Evolutionary conservation across 2,797 vertebrate genomes (phyloP), one percentile per base, ranked within the genome.

Genomic region (Tinamus major): DNA sequence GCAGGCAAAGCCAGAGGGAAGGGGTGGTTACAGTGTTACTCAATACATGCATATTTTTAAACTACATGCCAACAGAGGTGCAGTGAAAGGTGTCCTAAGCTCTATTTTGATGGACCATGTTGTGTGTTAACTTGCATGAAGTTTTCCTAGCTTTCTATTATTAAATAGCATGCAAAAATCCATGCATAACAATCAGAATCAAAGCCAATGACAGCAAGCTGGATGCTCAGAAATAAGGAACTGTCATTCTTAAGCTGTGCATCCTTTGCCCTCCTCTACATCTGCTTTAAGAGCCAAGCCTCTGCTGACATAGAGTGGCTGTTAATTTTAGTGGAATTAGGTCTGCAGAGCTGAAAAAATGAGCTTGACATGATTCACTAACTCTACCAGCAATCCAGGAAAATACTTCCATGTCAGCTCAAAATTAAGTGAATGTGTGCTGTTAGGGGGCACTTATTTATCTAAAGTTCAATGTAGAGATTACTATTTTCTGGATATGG

Each of bases 231-330:
- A 19, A 56, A 41, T 20, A 59, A 74, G 23, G 26, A 76, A 5
- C 26, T 9, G 4, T 44, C n/a, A 7, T 29, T 0, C 0, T 51
- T 88, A 68, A 65, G 35, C 23, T 44, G 27, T 0, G 0, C 13
- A 44, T 81, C 29, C 41, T 86, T 69, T 69, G 6, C 29, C 19
- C 5, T 68, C 59, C 67, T 84, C 24, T 71, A 5, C 37, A 26
- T 48, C 51, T 4, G 15, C 46, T 26, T 24, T 51, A 29, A 13
- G 46, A 26, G 29, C 5, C 46, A 70, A 9, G 27, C 49, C 68
- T 24, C 9, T 55, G 49, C 49, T 41, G 48, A 41, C 19, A 17
- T 37, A 41, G 14, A 41, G 4, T 16, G 29, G 37, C 37, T 71
- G 68, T 13, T n/a, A 31, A 31, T n/a, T 26, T 41, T 37, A 41